Conservation (phyloP, 2,113 vertebrate genomes). For the Bolborhynchus lineola region DNA sequence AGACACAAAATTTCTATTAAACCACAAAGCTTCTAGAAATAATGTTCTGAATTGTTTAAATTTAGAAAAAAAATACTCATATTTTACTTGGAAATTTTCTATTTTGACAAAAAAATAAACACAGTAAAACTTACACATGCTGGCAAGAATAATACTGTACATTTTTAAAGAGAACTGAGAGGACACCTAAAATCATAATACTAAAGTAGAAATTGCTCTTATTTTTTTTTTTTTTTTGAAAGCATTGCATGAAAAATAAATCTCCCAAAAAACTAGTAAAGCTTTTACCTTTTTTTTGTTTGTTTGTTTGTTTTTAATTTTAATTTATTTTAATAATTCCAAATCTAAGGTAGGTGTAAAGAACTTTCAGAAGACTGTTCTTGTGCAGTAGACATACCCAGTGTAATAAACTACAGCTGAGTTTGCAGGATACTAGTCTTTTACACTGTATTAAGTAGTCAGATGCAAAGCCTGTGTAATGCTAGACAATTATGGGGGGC, state of each 20-base stretch:
- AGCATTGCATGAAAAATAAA: not conserved
- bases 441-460: not conserved
- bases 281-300: not conserved
- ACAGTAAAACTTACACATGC: not conserved
- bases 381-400: not conserved
- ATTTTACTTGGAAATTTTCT: not conserved
- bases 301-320: too few relatives aligned
- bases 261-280: not conserved
- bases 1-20: not conserved
- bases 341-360: not conserved
- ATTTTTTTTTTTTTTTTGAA: not conserved
- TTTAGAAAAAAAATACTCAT: not conserved
- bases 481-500: not conserved
- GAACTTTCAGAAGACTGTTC: not conserved
- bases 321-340: not conserved
- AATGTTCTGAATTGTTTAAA: not conserved
- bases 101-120: not conserved
- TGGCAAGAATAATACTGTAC: not conserved
- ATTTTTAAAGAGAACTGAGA: not conserved
- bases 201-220: not conserved
- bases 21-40: not conserved
- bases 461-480: not conserved
- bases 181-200: not conserved
- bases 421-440: not conserved
- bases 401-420: not conserved